Conservation (phyloP, 2,888 invertebrate genomes). For the Ochropacha duplaris region DNA sequence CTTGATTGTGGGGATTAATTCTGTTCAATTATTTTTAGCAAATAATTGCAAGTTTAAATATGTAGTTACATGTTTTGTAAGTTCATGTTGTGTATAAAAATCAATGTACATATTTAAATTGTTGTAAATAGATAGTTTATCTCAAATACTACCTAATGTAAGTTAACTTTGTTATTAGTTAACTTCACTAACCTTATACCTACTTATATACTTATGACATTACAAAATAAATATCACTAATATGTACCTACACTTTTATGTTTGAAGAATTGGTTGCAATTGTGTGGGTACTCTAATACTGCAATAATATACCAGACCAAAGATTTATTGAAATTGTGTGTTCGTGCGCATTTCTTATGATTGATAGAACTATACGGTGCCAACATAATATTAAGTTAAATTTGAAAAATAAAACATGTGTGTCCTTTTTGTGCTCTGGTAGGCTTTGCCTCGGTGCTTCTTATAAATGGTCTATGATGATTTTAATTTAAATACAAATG, state of each 20-base stretch:
- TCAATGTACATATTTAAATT: conserved; percentile 75
- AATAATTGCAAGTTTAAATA: conserved; percentile 10
- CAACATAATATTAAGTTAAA: conserved; percentile 45
- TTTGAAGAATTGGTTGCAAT: conserved; percentile 3
- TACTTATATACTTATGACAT: conserved; percentile 21
- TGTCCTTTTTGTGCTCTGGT: conserved; percentile 15
- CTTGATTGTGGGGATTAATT: conserved; percentile 34
- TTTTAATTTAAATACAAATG: background rate
- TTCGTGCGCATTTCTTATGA: conserved; percentile 49
- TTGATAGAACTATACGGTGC: conserved; percentile 60
- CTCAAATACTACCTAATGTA: conserved; percentile 54
- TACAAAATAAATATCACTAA: conserved; percentile 28
- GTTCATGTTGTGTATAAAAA: conserved; percentile 68
- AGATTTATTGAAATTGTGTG: conserved; percentile 59
- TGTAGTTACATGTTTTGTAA: conserved; percentile 49
- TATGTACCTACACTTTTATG: conserved; percentile 27
- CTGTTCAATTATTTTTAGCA: conserved; percentile 35
- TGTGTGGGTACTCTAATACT: conserved; percentile 42
- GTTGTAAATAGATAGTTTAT: conserved; percentile 80
- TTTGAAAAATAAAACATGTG: conserved; percentile 38
- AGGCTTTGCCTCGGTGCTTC: conserved; percentile 39
- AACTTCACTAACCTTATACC: conserved; percentile 1
- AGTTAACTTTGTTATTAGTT: conserved; percentile 28
- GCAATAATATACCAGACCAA: conserved; percentile 71
- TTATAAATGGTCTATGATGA: conserved; percentile 4